Percentiles rank a stretch among this genome's conserved stretches.
phyloP scores from a whole-genome alignment of 2,888 invertebrate genomes.

The Carterocephalus palaemon region DNA sequence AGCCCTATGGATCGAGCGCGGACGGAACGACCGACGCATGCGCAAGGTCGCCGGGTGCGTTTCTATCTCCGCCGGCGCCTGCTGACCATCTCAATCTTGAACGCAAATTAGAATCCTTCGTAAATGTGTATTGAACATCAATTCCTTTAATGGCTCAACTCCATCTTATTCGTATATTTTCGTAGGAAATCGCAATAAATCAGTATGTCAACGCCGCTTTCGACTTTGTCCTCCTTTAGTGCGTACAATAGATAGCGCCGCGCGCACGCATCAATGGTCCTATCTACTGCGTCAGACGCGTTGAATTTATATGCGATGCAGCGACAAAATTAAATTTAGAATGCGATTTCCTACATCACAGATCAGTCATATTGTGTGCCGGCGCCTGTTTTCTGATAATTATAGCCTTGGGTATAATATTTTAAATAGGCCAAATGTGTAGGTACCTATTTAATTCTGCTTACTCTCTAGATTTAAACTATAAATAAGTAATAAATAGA shows the following conservation, averaged over 20 bases:
- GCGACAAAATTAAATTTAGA: constrained; percentile 25
- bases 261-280: constrained; percentile 55
- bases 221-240: constrained; percentile 57
- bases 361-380: constrained; percentile 25
- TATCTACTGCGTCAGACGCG: constrained; percentile 55
- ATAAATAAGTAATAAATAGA: no score
- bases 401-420: neutral
- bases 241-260: constrained; percentile 38
- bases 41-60: constrained; percentile 71
- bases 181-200: constrained; percentile 52
- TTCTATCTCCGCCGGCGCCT: constrained; percentile 59
- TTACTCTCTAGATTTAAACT: no score
- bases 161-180: constrained; percentile 29
- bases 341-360: constrained; percentile 16
- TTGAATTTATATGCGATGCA: constrained; percentile 50
- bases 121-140: constrained; percentile 40
- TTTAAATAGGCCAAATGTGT: neutral
- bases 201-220: constrained; percentile 49
- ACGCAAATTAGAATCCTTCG: constrained; percentile 47
- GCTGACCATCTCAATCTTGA: constrained; percentile 38
- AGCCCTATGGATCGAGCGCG: constrained; percentile 36
- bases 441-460: no score
- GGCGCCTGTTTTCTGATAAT: constrained; percentile 20
- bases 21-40: constrained; percentile 52
- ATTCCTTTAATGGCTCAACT: constrained; percentile 37